Evolutionary conservation across 2,888 invertebrate species (phyloP), one percentile per base, ranked within the genome.

Genomic region (Syrista parreyssii): DNA sequence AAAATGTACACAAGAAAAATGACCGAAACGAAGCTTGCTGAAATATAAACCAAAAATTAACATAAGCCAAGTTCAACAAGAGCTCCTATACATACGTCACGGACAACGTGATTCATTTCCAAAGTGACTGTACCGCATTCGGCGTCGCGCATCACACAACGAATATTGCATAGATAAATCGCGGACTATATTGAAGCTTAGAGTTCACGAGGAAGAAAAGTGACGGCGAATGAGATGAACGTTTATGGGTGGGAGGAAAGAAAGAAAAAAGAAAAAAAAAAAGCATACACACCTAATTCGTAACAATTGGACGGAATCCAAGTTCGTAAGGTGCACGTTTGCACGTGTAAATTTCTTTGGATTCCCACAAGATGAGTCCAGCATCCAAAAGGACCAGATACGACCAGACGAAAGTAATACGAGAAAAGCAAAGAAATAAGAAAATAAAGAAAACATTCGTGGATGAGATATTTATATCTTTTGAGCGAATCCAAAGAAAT

Each of bases 81-180:
- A 55, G 23, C 9, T 3, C 55, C 55, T 23, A 23, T 23, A 55
- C 55, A 40, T 2, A 9, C 9, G 23, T 23, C 55, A 23, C 23
- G 55, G 9, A 23, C 9, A 23, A 55, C 55, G 23, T 55, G 23
- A 23, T 55, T 55, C 4, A 71, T 71, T 32, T 12, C 31, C 31
- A 31, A 71, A 32, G 32, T 31, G 71, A 32, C 15, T 12, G 31
- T 71, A 12, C 31, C 4, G 31, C 31, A 71, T 71, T 11, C 31
- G 31, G 55, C 55, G 55, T 55, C 82, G 79, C 76, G 79, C 81
- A 80, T 79, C 75, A 84, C 79, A 84, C 85, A 85, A 85, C 85
- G 85, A 85, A 85, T 79, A 84, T 72, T 82, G 79, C 68, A 80
- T 74, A 75, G 34, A 77, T 74, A 33, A 71, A 71, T 71, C 71